Evolutionary conservation across 2,113 vertebrate species (phyloP).

Genomic region (Bubo bubo): DNA sequence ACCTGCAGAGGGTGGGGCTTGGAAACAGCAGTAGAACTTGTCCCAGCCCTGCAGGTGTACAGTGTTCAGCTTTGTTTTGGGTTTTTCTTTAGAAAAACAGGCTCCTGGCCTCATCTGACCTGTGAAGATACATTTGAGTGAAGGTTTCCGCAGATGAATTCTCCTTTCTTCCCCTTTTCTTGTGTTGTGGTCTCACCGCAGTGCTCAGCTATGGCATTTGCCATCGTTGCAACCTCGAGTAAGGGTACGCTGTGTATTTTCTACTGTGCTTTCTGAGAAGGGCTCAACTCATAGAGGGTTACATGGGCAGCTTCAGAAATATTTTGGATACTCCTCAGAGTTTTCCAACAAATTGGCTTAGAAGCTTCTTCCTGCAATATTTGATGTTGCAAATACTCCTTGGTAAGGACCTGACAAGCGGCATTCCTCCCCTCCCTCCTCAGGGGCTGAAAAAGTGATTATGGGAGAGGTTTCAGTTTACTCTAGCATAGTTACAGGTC

Average conservation of each 20-base stretch:
- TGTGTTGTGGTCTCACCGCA: neutral
- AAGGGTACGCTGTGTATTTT: neutral
- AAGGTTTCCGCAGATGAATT: neutral
- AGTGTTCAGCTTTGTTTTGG: neutral
- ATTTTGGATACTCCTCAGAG: neutral
- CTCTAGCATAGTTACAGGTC: neutral
- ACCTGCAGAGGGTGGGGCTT: neutral
- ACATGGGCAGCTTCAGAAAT: neutral
- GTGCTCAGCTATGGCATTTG: neutral
- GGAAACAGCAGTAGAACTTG: neutral
- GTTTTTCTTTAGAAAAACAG: neutral
- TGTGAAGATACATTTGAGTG: neutral
- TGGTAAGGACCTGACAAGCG: neutral
- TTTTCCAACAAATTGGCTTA: neutral
- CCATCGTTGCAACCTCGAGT: accelerated
- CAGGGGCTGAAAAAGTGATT: neutral
- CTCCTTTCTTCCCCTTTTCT: neutral
- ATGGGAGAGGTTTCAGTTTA: neutral
- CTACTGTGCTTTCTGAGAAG: neutral
- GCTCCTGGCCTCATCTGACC: neutral
- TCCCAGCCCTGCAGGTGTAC: neutral
- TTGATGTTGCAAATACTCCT: neutral
- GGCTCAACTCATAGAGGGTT: neutral
- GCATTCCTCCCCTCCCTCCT: conserved; percentile 44
- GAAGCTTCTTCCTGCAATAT: neutral